These are phyloP conservation scores for Phasianus colchicus DNA, from an alignment of 2,113 vertebrate genomes.

Conservation along the genomic window DNA sequence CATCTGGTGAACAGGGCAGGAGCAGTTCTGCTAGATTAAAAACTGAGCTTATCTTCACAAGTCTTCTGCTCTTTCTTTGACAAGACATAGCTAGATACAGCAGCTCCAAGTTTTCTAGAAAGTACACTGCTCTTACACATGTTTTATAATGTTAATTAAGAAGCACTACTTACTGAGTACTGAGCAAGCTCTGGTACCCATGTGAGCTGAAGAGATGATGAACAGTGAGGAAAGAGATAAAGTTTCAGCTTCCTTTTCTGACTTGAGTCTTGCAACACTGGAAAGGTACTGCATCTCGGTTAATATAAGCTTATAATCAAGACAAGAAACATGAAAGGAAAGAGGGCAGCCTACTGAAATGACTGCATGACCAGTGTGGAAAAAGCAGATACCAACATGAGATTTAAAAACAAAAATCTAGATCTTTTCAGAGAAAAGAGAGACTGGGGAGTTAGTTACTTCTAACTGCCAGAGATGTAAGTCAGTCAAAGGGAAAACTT, in stretches of 20 bases:
- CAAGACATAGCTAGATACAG: rapidly evolving
- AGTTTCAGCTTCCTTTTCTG: neutral
- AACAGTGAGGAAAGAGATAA: neutral
- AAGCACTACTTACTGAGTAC: neutral
- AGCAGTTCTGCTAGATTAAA: neutral
- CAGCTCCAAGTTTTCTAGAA: neutral
- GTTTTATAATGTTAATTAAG: neutral
- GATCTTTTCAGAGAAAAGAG: neutral
- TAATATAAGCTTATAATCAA: neutral
- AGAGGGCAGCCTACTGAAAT: neutral
- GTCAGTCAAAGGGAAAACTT: too few species aligned
- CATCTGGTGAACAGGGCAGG: rapidly evolving
- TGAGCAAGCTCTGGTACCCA: neutral
- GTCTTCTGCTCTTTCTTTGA: neutral
- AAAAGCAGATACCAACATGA: neutral
- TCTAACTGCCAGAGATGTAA: too few species aligned
- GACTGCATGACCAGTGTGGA: neutral
- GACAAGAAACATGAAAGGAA: rapidly evolving
- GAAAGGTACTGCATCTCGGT: neutral
- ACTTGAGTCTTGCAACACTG: neutral
- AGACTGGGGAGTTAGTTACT: neutral
- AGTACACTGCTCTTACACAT: neutral
- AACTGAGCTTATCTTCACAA: neutral
- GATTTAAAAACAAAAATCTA: neutral
- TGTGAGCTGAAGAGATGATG: rapidly evolving